Evolutionary conservation across 2,888 invertebrate genomes (phyloP).

Genomic region (Eledone cirrhosa): DNA sequence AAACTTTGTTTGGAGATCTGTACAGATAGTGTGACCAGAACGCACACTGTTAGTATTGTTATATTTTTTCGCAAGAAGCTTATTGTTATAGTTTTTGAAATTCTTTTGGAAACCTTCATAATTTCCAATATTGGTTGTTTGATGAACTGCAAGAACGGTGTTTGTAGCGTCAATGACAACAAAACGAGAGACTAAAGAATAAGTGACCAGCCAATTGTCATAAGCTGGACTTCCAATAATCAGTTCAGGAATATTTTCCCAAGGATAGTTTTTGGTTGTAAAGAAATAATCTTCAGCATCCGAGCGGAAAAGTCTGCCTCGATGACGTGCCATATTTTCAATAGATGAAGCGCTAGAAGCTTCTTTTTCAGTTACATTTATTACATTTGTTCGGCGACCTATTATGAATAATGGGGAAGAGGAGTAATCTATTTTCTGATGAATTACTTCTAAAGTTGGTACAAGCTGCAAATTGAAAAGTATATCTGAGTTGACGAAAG

Average conservation of each 20-base stretch:
- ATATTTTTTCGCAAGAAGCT: slow-evolving; percentile 44
- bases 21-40: slow-evolving; percentile 43
- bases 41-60: slow-evolving; percentile 40
- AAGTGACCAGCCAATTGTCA: slow-evolving; percentile 42
- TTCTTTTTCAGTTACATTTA: slow-evolving; percentile 44
- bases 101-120: slow-evolving; percentile 47
- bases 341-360: slow-evolving; percentile 38
- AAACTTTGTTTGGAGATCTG: slow-evolving; percentile 19
- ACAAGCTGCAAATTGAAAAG: slow-evolving; percentile 47
- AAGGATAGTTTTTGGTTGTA: slow-evolving; percentile 37
- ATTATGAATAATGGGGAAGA: slow-evolving; percentile 40
- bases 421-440: slow-evolving; percentile 27
- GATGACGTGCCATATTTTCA: slow-evolving; percentile 23
- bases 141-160: slow-evolving; percentile 53
- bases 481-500: slow-evolving; percentile 55
- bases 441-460: slow-evolving; percentile 39
- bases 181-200: slow-evolving; percentile 39
- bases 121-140: slow-evolving; percentile 52
- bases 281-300: slow-evolving; percentile 43
- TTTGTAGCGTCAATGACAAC: slow-evolving; percentile 50
- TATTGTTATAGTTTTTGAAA: slow-evolving; percentile 49
- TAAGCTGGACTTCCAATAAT: slow-evolving; percentile 39
- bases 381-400: slow-evolving; percentile 48
- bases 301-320: slow-evolving; percentile 36
- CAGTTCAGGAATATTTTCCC: slow-evolving; percentile 37